Base-by-base conservation (phyloP, 1,140 invertebrate genomes). In the Drosophila fuyamai region DNA sequence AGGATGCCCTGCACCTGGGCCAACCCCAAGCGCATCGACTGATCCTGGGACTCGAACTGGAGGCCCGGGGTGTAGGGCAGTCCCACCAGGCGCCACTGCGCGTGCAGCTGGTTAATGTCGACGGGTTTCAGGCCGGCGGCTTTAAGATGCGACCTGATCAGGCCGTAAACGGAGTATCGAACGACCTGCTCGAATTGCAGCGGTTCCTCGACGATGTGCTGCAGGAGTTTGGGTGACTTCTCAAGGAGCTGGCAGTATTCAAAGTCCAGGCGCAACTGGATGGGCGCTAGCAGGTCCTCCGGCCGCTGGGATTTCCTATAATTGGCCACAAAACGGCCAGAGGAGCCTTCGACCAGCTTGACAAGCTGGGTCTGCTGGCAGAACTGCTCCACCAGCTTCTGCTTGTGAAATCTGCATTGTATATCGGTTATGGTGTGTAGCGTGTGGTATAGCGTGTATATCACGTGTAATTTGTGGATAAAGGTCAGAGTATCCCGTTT, bases 21-120 rank as follows among this genome's bases (percentile, higher is more conserved):
- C 8, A 92, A 18, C 1, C 84, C 84, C 7, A 78, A 48, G 2
- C 57, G 90, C 47, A 58, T 77, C 14, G 18, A 43, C 40, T 78
- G 54, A 4, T 74, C 54, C 6, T 48, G 35, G 0, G 79, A 81
- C 36, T 82, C 58, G 29, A 81, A 92, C 4, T 70, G 44, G 5
- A 92, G 66, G 48, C 61, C 38, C 18, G 61, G 40, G n/a, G 85
- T 89, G 3, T 58, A 50, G 16, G 91, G 91, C 47, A 92, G 53
- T 0, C 74, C 79, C 2, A 90, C 46, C n/a, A 92, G 51, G 10
- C 91, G 81, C 57, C 91, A 70, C 14, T 79, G 85, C 4, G 81
- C 58, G 23, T 92, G 91, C 27, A 92, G 43, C 36, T 92, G 91
- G 7, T 71, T 76, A 35, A 91, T 90, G 9, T 92, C 91, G 9